These are phyloP conservation scores for Coelogynopora nodosa DNA, from an alignment of 2,888 invertebrate genomes.

Conservation along the genomic window DNA sequence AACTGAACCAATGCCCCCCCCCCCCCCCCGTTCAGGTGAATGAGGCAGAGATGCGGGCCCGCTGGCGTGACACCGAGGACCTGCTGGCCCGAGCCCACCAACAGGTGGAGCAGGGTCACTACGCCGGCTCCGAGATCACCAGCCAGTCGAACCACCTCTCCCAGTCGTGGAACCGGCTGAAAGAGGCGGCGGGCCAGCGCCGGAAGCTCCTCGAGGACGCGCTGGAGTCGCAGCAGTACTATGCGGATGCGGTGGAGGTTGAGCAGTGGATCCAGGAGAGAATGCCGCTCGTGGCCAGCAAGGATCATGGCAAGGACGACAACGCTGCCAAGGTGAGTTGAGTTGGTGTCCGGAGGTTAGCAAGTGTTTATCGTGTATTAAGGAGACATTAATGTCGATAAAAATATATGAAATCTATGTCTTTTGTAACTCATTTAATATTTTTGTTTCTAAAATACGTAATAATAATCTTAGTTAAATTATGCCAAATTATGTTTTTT, in stretches of 20 bases:
- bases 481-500: too few relatives aligned
- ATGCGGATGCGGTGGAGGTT: constrained; percentile 92
- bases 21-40: constrained; percentile 59
- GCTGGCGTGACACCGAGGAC: constrained; percentile 61
- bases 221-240: constrained; percentile 87
- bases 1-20: too few relatives aligned
- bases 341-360: too few relatives aligned
- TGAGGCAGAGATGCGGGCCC: constrained; percentile 76
- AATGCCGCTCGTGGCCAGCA: constrained; percentile 79
- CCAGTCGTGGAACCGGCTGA: constrained; percentile 35
- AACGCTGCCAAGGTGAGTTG: constrained; percentile 72
- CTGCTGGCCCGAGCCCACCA: constrained; percentile 49
- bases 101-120: neutral
- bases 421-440: too few relatives aligned
- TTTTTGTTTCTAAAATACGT: too few relatives aligned
- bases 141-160: constrained; percentile 33
- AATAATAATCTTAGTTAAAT: too few relatives aligned
- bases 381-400: too few relatives aligned
- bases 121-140: constrained; percentile 31
- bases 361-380: too few relatives aligned
- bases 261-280: constrained; percentile 96
- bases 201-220: constrained; percentile 78
- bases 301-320: constrained; percentile 86
- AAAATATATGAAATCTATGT: too few relatives aligned
- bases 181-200: constrained; percentile 61